Conservation (phyloP, 2,797 vertebrate genomes). For the Pipistrellus pipistrellus region DNA sequence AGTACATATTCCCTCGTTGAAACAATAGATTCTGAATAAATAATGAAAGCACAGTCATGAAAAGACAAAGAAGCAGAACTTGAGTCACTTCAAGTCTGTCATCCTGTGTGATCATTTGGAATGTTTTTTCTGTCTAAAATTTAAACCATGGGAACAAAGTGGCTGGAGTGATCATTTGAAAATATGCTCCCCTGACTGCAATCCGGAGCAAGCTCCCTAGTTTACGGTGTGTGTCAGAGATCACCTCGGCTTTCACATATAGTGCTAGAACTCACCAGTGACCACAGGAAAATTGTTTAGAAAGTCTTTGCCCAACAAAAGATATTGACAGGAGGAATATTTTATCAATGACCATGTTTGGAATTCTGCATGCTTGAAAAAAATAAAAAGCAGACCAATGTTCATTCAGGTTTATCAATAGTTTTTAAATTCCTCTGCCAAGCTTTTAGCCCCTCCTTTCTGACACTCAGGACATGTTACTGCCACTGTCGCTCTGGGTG, state of each 20-base stretch:
- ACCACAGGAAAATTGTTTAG: background rate
- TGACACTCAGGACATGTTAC: background rate
- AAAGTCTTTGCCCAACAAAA: slow-evolving; percentile 47
- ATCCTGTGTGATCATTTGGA: background rate
- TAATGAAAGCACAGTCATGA: background rate
- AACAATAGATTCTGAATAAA: slow-evolving; percentile 30
- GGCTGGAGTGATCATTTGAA: background rate
- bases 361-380: slow-evolving; percentile 28
- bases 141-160: slow-evolving; percentile 11
- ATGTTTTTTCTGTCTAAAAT: slow-evolving; percentile 16
- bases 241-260: background rate
- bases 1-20: background rate
- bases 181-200: background rate
- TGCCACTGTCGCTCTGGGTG: background rate
- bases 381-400: slow-evolving; percentile 26
- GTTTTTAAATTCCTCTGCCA: background rate
- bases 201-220: background rate
- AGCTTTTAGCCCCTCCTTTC: background rate
- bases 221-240: background rate
- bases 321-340: background rate
- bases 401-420: background rate
- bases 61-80: background rate
- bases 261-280: slow-evolving; percentile 29
- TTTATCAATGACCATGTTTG: slow-evolving; percentile 54
- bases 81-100: background rate